Evolutionary conservation across 1,140 invertebrate species (phyloP).

Genomic region (Calephelis virginiensis): DNA sequence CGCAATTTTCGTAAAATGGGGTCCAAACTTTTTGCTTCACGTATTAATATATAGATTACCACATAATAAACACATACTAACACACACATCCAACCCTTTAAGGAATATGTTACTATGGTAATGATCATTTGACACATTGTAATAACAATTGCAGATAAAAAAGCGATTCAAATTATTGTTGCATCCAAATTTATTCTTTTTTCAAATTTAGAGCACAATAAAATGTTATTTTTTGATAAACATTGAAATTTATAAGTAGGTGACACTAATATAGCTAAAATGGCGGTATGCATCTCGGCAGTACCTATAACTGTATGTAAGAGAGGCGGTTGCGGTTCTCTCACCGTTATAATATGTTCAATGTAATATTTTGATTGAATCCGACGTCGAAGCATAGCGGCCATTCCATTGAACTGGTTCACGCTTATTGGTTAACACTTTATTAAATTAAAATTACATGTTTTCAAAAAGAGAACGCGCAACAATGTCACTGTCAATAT

Average conservation of each 20-base stretch:
- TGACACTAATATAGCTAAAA: conserved; percentile 28
- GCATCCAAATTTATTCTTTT: no score
- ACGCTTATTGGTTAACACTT: conserved; percentile 3
- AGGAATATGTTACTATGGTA: no score
- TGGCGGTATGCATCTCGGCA: conserved; percentile 31
- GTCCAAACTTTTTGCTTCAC: no score
- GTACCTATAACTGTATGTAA: conserved; percentile 42
- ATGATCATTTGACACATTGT: no score
- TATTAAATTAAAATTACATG: conserved; percentile 3
- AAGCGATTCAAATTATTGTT: no score
- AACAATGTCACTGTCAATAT: no score
- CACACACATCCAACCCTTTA: no score
- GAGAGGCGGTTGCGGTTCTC: conserved; percentile 11
- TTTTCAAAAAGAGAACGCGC: not conserved
- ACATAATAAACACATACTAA: no score
- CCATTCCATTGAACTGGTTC: conserved; percentile 4
- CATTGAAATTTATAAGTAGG: conserved; percentile 24
- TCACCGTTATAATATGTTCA: conserved; percentile 41
- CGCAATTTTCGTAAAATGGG: no score
- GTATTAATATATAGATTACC: no score
- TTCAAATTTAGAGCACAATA: no score
- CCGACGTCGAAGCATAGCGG: conserved; percentile 16
- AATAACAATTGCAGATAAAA: no score
- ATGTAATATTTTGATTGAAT: conserved; percentile 46
- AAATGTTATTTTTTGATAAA: not conserved